A percentile compares a stretch with the other conserved stretches of the same genome.
phyloP scores from a whole-genome alignment of 1,140 invertebrate species.

The Drosophila ficusphila region DNA sequence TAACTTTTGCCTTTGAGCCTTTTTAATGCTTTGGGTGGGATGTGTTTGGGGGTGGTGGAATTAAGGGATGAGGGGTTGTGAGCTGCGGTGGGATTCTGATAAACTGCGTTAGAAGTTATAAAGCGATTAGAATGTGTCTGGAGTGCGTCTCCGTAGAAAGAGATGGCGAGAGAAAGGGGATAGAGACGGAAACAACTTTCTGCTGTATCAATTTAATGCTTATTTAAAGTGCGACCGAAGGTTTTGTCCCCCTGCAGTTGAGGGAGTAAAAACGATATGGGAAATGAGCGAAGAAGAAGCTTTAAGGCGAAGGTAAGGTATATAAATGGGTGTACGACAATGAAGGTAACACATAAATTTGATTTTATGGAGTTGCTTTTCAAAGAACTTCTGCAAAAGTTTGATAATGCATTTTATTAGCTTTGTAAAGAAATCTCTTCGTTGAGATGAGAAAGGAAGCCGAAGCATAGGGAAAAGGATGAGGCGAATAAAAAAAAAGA shows the following conservation, averaged over 20 bases:
- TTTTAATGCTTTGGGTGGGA: conserved; percentile 22
- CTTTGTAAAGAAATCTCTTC: conserved; percentile 11
- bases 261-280: conserved; percentile 37
- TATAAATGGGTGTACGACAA: conserved; percentile 6
- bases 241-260: conserved; percentile 8
- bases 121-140: conserved; percentile 75
- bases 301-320: not conserved
- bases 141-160: conserved; percentile 23
- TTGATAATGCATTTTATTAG: conserved; percentile 64
- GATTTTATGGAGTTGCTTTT: conserved; percentile 61
- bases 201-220: conserved; percentile 75
- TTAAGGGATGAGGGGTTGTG: conserved; percentile 18
- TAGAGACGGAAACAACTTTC: conserved; percentile 37
- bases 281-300: conserved; percentile 30
- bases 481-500: not conserved
- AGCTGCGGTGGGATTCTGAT: conserved; percentile 47
- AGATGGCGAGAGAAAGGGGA: not conserved
- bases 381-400: conserved; percentile 56
- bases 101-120: conserved; percentile 80
- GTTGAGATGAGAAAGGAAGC: not conserved
- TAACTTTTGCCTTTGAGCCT: conserved; percentile 64
- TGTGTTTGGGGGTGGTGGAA: not conserved
- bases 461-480: not conserved
- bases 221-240: conserved; percentile 61
- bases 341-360: conserved; percentile 76